phyloP scores from a whole-genome alignment of 2,113 vertebrate genomes.

The Gavia stellata region DNA sequence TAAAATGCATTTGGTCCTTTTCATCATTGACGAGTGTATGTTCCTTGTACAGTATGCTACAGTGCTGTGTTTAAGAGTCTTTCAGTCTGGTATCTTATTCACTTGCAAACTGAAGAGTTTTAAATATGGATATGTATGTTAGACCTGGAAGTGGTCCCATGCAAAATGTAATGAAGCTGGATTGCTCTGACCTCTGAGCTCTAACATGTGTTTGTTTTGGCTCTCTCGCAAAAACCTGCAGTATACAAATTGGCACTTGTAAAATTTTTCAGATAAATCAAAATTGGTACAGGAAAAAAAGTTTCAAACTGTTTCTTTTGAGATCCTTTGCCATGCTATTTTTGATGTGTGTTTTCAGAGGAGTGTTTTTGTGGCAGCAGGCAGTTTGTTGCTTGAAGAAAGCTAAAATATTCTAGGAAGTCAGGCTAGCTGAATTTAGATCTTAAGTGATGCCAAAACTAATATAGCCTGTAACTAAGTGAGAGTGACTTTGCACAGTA shows the following conservation, averaged over 20 bases:
- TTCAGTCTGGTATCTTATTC: not conserved
- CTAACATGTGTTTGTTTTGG: slow-evolving; percentile 54
- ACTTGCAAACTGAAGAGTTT: slow-evolving; percentile 2
- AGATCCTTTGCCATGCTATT: slow-evolving; percentile 42
- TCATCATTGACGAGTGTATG: rapidly evolving
- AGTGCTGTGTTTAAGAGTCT: not conserved
- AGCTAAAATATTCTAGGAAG: slow-evolving; percentile 61
- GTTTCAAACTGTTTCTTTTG: slow-evolving; percentile 61
- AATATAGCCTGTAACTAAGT: slow-evolving; percentile 50
- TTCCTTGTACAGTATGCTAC: not conserved
- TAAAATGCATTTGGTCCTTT: not conserved
- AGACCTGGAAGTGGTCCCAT: slow-evolving; percentile 52
- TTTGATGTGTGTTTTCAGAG: slow-evolving; percentile 13
- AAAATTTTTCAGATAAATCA: slow-evolving; percentile 62
- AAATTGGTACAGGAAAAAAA: not conserved
- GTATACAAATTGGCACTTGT: slow-evolving; percentile 53
- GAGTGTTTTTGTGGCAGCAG: slow-evolving; percentile 56
- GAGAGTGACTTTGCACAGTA: slow-evolving; percentile 42
- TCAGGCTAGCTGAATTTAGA: slow-evolving; percentile 48
- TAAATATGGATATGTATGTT: slow-evolving; percentile 36
- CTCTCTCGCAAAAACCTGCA: slow-evolving; percentile 37
- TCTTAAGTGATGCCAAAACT: slow-evolving; percentile 39
- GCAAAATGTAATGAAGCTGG: slow-evolving; percentile 46
- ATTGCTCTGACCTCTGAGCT: slow-evolving; percentile 47
- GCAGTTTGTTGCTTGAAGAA: slow-evolving; percentile 55